Evolutionary conservation across 2,113 vertebrate genomes (phyloP), one percentile per base, ranked within the genome.

Genomic region (Platichthys stellatus): DNA sequence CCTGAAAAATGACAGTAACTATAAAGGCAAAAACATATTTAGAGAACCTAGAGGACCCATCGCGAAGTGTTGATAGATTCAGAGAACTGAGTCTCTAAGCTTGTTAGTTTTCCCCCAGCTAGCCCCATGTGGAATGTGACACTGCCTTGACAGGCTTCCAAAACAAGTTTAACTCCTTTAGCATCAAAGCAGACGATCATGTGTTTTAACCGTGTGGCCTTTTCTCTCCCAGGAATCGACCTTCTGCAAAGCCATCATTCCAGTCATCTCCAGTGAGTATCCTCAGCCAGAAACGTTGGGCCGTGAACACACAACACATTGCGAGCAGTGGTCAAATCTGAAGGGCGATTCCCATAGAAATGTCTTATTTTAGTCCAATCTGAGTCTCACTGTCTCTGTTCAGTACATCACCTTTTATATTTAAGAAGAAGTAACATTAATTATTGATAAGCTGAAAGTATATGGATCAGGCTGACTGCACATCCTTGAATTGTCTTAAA

Each of bases 251-350:
- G 85, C 93, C 95, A 53, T 90, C 95, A 80, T 94, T 95, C 67
- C 95, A 95, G 83, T 94, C 93, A 60, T 86, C 95, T 89, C 93
- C 95, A 23, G 96, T 96, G 84, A 96, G 95, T 96, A 81, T 57
- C 5, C 2, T 8, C 0, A 17, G 24, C 14, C 11, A 10, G 9
- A 60, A 45, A 40, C 21, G 14, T 57, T 26, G 3, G 38, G 6
- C n/a, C 8, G 2, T 11, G 65, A 63, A 80, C 3, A 12, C 21
- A 66, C 7, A 53, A 11, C 21, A 40, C 61, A 14, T 18, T 31
- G 14, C 28, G 24, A 2, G 20, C 7, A 31, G 15, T 67, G 3
- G 38, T n/a, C 28, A 21, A 54, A 56, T 17, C 10, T 5, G 11
- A 49, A 8, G 9, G 47, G 3, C 6, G 1, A 3, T 69, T 1